Evolutionary conservation across 1,140 invertebrate species (phyloP), one percentile per base, ranked within the genome.

Genomic region (Nilaparvata lugens): DNA sequence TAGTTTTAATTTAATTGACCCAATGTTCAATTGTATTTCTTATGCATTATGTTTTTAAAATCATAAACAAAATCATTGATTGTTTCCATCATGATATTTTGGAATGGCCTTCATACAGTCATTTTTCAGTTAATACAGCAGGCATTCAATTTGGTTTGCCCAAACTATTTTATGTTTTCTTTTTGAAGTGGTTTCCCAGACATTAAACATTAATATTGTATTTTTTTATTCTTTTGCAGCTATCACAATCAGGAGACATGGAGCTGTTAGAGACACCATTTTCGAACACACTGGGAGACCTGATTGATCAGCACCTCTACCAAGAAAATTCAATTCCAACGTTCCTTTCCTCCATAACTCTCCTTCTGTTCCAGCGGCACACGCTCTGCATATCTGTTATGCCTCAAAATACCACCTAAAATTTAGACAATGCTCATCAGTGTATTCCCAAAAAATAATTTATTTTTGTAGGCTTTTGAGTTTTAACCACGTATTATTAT

Each of bases 241-340:
- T 74, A 66, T 68, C 69, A 21, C 79, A 83, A 16, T 80, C 83
- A 1, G 88, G 86, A n/a, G 81, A 81, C 28, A 74, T 89, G 31
- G 84, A 91, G 70, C 79, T 95, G 72, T 73, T 95, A 9, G 88
- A 91, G 68, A 93, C 89, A 0, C 79, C 85, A n/a, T 95, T 88
- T 70, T 90, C 90, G 0, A 73, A 78, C 2, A 86, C 82, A 0
- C 69, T 94, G 0, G 76, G 77, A 6, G 80, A 84, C 4, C 70
- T 90, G 18, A 86, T 94, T 45, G 84, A 91, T 51, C 73, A 83
- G 11, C 85, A 92, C 70, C 75, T 95, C 28, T 78, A 82, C 38
- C 84, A 87, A 43, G 85, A 89, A 60, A 79, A 85, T 65, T 93
- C 90, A 21, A 87, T 93, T 58, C 93, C 93, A 0, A 82, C 90